Evolutionary conservation across 92 coral and sea anemone genomes (phyloP), one percentile per base, ranked within the genome.

Genomic region (Siderastrea siderea): DNA sequence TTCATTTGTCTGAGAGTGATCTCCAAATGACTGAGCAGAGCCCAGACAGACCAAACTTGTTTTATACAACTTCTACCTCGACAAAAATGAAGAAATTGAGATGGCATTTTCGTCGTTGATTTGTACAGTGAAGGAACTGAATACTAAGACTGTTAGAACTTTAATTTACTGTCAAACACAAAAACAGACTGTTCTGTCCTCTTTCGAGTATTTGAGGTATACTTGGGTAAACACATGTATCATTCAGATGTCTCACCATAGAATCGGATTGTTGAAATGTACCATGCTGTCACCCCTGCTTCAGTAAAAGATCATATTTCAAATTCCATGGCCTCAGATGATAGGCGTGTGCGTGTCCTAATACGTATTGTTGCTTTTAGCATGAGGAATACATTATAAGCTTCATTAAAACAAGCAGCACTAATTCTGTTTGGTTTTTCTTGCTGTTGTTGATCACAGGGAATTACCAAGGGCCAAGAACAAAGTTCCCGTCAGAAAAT

Each of bases 231-330:
- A 10, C 72, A 87, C 8, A 60, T 95, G 44, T 92, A 57, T 72
- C 84, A 83, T 48, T 92, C 78, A 2, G 58, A 69, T 7, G 19
- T 44, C 13, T 52, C 53, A 5, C 91, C 91, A 5, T 53, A 38
- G 60, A 87, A 95, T 38, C 82, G 93, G 11, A 44, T 92, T 45
- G 89, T 92, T 1, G 98, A 95, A 54, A 92, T 94, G 98, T 94
- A 84, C 89, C 98, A 94, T 90, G 95, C 98, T 67, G 95, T 89
- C 16, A 90, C 98, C 17, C 98, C 95, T 6, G 67, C 68, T 6
- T n/a, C 80, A 3, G 95, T 87, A 3, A 94, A 94, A 19, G 77
- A 82, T 0, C 95, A 92, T 87, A 90, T 87, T 47, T 53, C n/a
- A 5, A 72, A 43, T 38, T 47, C 90, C 63, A 79, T 94, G 92